Evolutionary conservation across 2,888 invertebrate genomes (phyloP).

Genomic region (Drosophila meridionalis): DNA sequence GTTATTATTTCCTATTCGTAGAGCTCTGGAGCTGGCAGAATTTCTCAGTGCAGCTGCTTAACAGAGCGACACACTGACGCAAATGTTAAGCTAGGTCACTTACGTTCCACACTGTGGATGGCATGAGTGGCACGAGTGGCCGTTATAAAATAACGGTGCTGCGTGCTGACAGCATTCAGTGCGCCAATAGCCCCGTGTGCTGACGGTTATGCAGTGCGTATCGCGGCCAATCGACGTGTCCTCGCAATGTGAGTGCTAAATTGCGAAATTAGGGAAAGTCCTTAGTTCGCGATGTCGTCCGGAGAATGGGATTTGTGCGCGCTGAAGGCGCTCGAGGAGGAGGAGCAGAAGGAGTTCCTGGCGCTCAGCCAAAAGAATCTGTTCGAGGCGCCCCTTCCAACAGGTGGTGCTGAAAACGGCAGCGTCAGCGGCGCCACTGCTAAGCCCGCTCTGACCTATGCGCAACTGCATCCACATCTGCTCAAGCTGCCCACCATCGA

Average conservation of each 20-base stretch:
- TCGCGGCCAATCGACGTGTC: constrained; percentile 9
- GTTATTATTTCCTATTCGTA: neutral
- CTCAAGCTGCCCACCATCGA: constrained; percentile 83
- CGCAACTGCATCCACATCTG: constrained; percentile 81
- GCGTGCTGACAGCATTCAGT: constrained; percentile 56
- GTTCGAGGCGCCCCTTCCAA: constrained; percentile 74
- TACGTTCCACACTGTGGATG: constrained; percentile 69
- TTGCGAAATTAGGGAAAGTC: constrained; percentile 30
- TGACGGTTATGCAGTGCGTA: constrained; percentile 53
- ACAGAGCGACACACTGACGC: constrained; percentile 56
- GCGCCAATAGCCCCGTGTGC: constrained; percentile 65
- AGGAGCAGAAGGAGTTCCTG: constrained; percentile 84
- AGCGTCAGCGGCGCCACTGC: constrained; percentile 3
- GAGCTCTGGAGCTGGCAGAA: neutral
- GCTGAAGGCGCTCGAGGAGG: constrained; percentile 85
- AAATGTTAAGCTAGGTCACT: constrained; percentile 76
- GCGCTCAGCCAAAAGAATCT: constrained; percentile 83
- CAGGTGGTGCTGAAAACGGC: constrained; percentile 40
- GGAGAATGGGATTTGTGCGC: constrained; percentile 85
- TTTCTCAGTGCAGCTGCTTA: constrained; percentile 30
- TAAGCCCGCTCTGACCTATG: constrained; percentile 64
- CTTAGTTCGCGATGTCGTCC: constrained; percentile 79
- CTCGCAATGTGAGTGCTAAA: constrained; percentile 45
- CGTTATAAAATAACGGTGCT: constrained; percentile 70
- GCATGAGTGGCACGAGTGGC: constrained; percentile 31